These are phyloP conservation scores for Temnothorax rugatulus DNA, from an alignment of 2,888 invertebrate genomes.

Conservation along the genomic window DNA sequence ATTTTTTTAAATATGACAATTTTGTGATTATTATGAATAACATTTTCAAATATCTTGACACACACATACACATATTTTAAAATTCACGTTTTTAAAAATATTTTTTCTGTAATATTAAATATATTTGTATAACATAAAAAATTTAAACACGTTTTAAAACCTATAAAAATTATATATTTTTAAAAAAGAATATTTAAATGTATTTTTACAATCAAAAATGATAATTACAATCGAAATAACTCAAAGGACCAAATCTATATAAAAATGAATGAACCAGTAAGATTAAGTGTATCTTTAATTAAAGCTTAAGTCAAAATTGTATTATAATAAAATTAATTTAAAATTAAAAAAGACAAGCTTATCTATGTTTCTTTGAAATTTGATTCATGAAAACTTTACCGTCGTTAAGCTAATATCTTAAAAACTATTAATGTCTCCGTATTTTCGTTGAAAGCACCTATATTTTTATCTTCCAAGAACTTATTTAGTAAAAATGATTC, in stretches of 20 bases:
- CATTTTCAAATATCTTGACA: background rate
- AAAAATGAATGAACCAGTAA: background rate
- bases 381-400: background rate
- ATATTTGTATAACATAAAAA: background rate
- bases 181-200: background rate
- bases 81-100: background rate
- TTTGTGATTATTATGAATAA: background rate
- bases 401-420: background rate
- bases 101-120: background rate
- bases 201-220: background rate
- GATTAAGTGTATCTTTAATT: background rate
- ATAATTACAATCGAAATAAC: too few species aligned
- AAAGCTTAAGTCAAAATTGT: slow-evolving; percentile 1
- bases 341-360: background rate
- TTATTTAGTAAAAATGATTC: background rate
- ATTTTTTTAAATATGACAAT: background rate
- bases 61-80: background rate
- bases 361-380: slow-evolving; percentile 11
- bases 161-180: background rate
- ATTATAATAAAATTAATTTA: background rate
- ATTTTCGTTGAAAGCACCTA: background rate
- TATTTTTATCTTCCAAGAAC: background rate
- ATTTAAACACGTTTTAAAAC: background rate
- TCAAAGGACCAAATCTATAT: background rate
- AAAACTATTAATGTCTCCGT: background rate